phyloP scores from a whole-genome alignment of 2,888 invertebrate genomes.

The Trichogramma evanescens region DNA sequence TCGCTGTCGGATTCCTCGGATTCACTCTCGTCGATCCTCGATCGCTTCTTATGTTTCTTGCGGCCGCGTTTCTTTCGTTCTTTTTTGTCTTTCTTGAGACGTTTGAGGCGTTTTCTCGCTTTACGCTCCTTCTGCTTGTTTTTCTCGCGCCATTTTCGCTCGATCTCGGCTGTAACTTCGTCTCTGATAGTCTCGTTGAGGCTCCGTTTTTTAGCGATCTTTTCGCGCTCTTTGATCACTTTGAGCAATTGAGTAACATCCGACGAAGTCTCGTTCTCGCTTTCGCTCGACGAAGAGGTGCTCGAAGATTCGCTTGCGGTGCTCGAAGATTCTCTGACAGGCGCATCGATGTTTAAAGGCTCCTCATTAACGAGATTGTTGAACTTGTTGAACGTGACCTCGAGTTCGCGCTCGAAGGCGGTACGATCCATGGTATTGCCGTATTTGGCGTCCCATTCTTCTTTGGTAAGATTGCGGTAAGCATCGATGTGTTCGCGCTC shows the following conservation, averaged over 20 bases:
- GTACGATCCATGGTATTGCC: slow-evolving; percentile 23
- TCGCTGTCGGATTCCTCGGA: slow-evolving; percentile 16
- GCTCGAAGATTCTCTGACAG: slow-evolving; percentile 13
- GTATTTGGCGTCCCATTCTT: slow-evolving; percentile 43
- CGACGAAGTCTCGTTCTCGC: slow-evolving; percentile 22
- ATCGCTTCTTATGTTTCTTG: slow-evolving; percentile 19
- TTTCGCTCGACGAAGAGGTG: slow-evolving; percentile 12
- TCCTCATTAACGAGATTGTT: slow-evolving; percentile 15
- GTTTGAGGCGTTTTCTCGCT: slow-evolving; percentile 24
- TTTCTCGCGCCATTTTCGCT: slow-evolving; percentile 35
- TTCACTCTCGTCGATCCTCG: slow-evolving; percentile 14
- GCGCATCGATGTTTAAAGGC: slow-evolving; percentile 2
- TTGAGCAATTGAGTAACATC: slow-evolving; percentile 38
- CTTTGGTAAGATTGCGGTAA: slow-evolving; percentile 41
- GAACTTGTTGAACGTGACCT: slow-evolving; percentile 15
- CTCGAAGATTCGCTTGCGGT: slow-evolving; percentile 15
- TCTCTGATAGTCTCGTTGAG: slow-evolving; percentile 40
- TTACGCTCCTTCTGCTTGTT: slow-evolving; percentile 31
- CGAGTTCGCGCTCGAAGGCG: slow-evolving; percentile 21
- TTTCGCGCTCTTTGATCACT: slow-evolving; percentile 39
- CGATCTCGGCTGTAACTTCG: slow-evolving; percentile 41
- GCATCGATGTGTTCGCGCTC: slow-evolving; percentile 33
- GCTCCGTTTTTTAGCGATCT: slow-evolving; percentile 37
- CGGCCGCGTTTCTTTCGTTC: slow-evolving; percentile 23
- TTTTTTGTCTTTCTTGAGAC: slow-evolving; percentile 26